Conservation (phyloP, 92 coral and sea anemone species). For the Epizoanthus rinbou region DNA sequence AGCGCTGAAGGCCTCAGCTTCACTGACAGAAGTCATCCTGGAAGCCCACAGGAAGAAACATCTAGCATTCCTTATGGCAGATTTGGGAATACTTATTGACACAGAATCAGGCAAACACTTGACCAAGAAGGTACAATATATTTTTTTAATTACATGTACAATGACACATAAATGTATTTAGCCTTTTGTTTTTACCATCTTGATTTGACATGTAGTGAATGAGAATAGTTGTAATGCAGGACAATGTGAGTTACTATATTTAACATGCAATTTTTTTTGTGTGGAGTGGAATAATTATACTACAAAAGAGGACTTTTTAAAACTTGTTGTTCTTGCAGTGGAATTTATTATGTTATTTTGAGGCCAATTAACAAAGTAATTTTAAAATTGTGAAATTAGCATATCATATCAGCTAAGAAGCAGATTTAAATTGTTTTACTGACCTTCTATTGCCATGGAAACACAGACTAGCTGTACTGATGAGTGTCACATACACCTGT, state of each 20-base stretch:
- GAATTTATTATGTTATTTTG: too few relatives aligned
- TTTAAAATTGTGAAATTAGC: conserved; percentile 18
- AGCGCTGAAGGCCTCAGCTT: conserved; percentile 88
- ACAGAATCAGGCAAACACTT: conserved; percentile 82
- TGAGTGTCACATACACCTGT: background rate
- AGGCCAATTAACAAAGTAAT: background rate
- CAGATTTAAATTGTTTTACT: background rate
- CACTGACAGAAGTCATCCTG: conserved; percentile 92
- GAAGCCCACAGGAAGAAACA: conserved; percentile 98
- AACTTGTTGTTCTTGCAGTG: too few relatives aligned
- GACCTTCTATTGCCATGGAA: conserved; percentile 3
- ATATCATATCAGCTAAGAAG: background rate
- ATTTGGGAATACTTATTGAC: conserved; percentile 88
- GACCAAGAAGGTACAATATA: conserved; percentile 65
- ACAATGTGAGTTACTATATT: too few relatives aligned
- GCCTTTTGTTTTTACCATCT: background rate
- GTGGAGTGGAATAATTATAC: too few relatives aligned
- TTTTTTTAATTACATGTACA: background rate
- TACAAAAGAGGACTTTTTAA: too few relatives aligned
- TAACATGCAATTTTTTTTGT: too few relatives aligned
- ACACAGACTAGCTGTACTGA: background rate
- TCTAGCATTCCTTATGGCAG: conserved; percentile 97
- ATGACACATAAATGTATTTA: background rate
- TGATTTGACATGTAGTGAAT: background rate
- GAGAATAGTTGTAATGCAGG: too few relatives aligned